A percentile compares a stretch with the other conserved stretches of the same genome.
Evolutionary conservation across 1,140 invertebrate genomes (phyloP).

Genomic region (Notospermus geniculatus): DNA sequence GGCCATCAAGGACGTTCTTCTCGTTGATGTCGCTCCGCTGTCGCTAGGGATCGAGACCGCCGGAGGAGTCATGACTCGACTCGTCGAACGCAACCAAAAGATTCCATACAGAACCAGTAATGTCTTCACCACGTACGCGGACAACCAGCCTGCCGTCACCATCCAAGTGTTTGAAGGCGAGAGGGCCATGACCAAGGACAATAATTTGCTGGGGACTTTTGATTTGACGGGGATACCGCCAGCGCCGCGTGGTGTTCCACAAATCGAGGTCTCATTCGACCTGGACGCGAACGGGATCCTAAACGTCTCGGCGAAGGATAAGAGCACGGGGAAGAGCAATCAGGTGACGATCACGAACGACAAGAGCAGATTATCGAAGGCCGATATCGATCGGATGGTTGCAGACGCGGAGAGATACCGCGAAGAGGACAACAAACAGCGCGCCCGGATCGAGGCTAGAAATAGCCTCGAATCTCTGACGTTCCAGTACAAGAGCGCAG

Average conservation of each 20-base stretch:
- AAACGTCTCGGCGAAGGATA: constrained; percentile 90
- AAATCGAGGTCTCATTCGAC: constrained; percentile 98
- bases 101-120: constrained; percentile 99
- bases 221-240: constrained; percentile 97
- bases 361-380: constrained; percentile 92
- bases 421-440: constrained; percentile 91
- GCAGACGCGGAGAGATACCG: constrained; percentile 98
- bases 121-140: constrained; percentile 98
- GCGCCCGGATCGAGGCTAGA: constrained; percentile 92
- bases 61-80: constrained; percentile 98
- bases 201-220: constrained; percentile 96
- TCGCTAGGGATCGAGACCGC: constrained; percentile 99
- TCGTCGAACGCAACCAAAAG: constrained; percentile 96
- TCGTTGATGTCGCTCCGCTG: constrained; percentile 96
- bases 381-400: constrained; percentile 98
- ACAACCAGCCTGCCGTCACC: constrained; percentile 99
- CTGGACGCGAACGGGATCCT: constrained; percentile 99
- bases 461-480: constrained; percentile 90
- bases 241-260: constrained; percentile 99
- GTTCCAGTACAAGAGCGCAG: constrained; percentile 96
- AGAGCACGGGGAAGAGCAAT: constrained; percentile 96
- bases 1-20: constrained; percentile 92
- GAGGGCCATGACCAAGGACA: constrained; percentile 99
- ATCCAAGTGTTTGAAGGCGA: constrained; percentile 98
- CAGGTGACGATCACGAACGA: constrained; percentile 99